Conservation (phyloP, 2,888 invertebrate species). For the Diplolepis rosae region DNA sequence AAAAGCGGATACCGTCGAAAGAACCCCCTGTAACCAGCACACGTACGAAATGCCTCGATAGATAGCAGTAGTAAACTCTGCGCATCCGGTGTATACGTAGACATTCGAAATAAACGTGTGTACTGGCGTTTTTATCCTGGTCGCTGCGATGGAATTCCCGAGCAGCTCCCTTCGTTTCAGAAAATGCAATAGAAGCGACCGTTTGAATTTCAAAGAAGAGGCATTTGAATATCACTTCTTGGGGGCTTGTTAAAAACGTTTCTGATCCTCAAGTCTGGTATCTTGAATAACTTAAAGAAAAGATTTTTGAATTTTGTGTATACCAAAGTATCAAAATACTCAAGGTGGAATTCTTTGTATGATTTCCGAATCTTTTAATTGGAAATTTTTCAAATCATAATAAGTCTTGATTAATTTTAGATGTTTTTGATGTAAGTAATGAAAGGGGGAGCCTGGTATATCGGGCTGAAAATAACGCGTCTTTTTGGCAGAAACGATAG, state of each 20-base stretch:
- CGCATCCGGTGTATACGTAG: slow-evolving; percentile 40
- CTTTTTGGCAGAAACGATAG: too few relatives aligned
- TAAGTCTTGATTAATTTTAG: too few relatives aligned
- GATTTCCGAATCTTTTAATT: too few relatives aligned
- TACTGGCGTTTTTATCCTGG: slow-evolving; percentile 27
- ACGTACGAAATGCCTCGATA: slow-evolving; percentile 65
- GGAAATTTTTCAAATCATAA: too few relatives aligned
- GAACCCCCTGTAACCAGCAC: slow-evolving; percentile 58
- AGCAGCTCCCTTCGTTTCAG: slow-evolving; percentile 27
- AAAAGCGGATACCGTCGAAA: slow-evolving; percentile 39
- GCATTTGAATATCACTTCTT: slow-evolving; percentile 26
- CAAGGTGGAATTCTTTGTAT: too few relatives aligned
- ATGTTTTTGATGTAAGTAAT: too few relatives aligned
- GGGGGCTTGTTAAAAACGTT: slow-evolving; percentile 19
- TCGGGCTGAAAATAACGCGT: too few relatives aligned
- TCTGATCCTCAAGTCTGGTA: not conserved
- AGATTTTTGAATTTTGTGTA: not conserved
- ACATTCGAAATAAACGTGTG: slow-evolving; percentile 28
- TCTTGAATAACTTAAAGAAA: not conserved
- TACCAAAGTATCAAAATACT: too few relatives aligned
- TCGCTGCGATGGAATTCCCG: slow-evolving; percentile 32
- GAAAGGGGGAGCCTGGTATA: too few relatives aligned
- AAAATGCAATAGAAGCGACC: slow-evolving; percentile 34
- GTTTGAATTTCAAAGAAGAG: slow-evolving; percentile 48
- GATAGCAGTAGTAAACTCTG: slow-evolving; percentile 61